Base-by-base conservation (phyloP, 2,888 invertebrate species). In the Drosophila atripex region DNA sequence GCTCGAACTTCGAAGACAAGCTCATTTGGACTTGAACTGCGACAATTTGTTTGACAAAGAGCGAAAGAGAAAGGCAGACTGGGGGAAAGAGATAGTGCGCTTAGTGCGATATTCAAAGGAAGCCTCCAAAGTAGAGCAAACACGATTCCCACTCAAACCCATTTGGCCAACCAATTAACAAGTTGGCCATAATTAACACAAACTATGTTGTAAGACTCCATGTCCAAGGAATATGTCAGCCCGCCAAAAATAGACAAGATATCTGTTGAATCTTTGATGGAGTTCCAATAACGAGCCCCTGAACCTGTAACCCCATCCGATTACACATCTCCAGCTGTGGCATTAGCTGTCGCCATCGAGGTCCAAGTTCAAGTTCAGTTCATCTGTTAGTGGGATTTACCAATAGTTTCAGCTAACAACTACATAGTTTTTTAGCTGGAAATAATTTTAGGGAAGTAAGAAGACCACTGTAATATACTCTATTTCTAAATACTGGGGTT, bases 311-410 rank as follows among this genome's bases (percentile, higher is more conserved):
- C 66, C 64, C 55, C 66, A 65, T 46, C 39, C 39, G 73, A 65
- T 85, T 76, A 76, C 54, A 55, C 25, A 35, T 30, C 43, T 23
- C 47, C 46, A 28, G 32, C 51, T 25, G 53, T 25, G 49, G 11
- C 65, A 70, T 61, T 49, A 68, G 54, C 63, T 74, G 69, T 64
- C 75, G 51, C 54, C 49, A 46, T 51, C 77, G 77, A 83, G 77
- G 70, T 53, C 32, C 76, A 63, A 71, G 78, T 78, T 80, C 80
- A 82, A 86, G 80, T 86, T 82, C 82, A 86, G 64, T 46, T 51
- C 18, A 50, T 11, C 47, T 46, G 14, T 30, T 14, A 30, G 49
- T 74, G 78, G 76, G 80, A 63, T 86, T 80, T 55, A 72, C 77
- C 75, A 73, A 47, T 58, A 55, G 58, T 63, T 71, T 65, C 43